Conservation (phyloP, 2,888 invertebrate genomes). For the Holacanthella duospinosa region DNA sequence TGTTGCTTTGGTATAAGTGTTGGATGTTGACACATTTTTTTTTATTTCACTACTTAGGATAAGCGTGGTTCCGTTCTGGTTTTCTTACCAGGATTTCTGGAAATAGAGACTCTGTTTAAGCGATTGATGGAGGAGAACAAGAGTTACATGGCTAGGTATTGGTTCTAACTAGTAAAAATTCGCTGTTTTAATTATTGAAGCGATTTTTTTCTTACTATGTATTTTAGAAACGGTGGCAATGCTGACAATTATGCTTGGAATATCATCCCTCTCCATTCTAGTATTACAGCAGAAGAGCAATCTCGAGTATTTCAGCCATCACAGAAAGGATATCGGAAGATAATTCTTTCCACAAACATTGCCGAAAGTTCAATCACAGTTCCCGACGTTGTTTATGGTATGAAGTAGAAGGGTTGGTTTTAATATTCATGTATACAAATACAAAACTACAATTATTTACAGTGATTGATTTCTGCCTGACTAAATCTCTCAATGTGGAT, state of each 20-base stretch:
- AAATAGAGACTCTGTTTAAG: constrained; percentile 41
- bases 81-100: constrained; percentile 77
- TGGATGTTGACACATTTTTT: neutral
- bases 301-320: constrained; percentile 51
- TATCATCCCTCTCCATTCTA: constrained; percentile 54
- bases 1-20: too few species aligned
- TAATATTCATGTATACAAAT: constrained; percentile 6
- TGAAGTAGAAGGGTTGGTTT: constrained; percentile 12
- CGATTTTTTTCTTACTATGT: too few species aligned
- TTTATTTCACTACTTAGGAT: constrained; percentile 9
- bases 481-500: constrained; percentile 69
- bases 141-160: neutral
- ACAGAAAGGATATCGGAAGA: constrained; percentile 57
- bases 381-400: constrained; percentile 71
- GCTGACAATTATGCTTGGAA: constrained; percentile 32
- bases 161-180: too few species aligned
- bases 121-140: constrained; percentile 16
- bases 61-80: constrained; percentile 61
- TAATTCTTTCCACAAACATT: constrained; percentile 81
- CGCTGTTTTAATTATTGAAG: too few species aligned
- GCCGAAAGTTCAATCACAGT: constrained; percentile 89
- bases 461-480: constrained; percentile 91
- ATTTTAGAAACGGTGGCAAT: constrained; percentile 9
- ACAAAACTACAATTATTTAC: constrained; percentile 35
- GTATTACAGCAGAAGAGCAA: constrained; percentile 69